phyloP scores from a whole-genome alignment of 2,888 invertebrate species.

The Graphium colonna region DNA sequence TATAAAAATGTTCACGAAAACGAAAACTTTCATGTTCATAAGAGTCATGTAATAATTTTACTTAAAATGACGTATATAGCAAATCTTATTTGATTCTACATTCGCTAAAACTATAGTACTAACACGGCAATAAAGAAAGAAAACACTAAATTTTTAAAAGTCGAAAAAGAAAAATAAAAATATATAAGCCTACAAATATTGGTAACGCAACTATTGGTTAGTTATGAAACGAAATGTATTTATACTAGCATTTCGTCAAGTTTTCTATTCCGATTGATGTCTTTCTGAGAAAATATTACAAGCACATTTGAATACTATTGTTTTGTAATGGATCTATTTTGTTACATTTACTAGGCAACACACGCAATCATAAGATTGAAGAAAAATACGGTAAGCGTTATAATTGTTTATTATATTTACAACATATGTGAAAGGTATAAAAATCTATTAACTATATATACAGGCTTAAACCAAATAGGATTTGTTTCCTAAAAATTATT shows the following conservation, averaged over 20 bases:
- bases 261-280: background rate
- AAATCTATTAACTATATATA: slow-evolving; percentile 8
- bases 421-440: background rate
- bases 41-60: background rate
- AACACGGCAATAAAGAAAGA: too few relatives aligned
- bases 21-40: background rate
- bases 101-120: too few relatives aligned
- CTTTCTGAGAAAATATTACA: slow-evolving; percentile 18
- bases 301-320: background rate
- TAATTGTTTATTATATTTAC: slow-evolving; percentile 5
- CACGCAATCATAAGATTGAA: slow-evolving; percentile 1
- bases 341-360: slow-evolving; percentile 5
- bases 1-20: background rate
- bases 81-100: background rate
- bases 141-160: background rate
- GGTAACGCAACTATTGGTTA: slow-evolving; percentile 4
- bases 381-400: background rate
- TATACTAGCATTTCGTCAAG: slow-evolving; percentile 4
- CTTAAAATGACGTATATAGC: background rate
- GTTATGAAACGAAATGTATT: background rate
- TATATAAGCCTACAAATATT: background rate
- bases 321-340: slow-evolving; percentile 10
- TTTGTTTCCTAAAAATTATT: slow-evolving; percentile 1
- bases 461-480: slow-evolving; percentile 3
- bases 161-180: background rate